Evolutionary conservation across 1,140 invertebrate genomes (phyloP).

Genomic region (Aethina tumida): DNA sequence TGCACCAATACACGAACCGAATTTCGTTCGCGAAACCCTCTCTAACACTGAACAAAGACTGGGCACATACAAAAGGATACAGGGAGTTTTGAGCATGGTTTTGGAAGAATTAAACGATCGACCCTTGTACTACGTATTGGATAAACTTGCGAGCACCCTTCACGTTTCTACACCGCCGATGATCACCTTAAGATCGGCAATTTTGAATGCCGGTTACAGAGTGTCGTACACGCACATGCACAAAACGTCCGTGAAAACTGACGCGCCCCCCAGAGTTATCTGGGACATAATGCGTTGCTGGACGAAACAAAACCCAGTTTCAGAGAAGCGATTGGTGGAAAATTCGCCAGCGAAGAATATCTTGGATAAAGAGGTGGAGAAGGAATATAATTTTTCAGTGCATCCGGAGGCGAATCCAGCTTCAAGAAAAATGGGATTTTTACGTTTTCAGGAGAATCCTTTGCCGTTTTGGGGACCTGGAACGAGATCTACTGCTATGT

Average conservation of each 20-base stretch:
- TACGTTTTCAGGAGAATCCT: conserved; percentile 83
- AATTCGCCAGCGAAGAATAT: conserved; percentile 48
- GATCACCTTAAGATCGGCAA: conserved; percentile 69
- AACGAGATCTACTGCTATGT: conserved; percentile 57
- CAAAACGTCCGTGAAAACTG: conserved; percentile 85
- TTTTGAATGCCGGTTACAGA: conserved; percentile 85
- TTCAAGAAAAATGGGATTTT: conserved; percentile 60
- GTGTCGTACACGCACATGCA: conserved; percentile 89
- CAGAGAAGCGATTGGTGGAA: conserved; percentile 41
- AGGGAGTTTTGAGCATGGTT: conserved; percentile 60
- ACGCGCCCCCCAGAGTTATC: conserved; percentile 75
- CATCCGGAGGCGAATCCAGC: conserved; percentile 69
- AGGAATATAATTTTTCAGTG: conserved; percentile 47
- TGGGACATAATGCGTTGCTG: conserved; percentile 91
- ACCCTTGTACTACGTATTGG: conserved; percentile 79
- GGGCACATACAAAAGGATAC: conserved; percentile 64
- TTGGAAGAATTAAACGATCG: conserved; percentile 71
- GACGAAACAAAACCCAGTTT: conserved; percentile 58
- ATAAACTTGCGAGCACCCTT: conserved; percentile 50
- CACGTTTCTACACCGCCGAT: conserved; percentile 56
- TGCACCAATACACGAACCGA: conserved; percentile 66
- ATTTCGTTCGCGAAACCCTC: conserved; percentile 59
- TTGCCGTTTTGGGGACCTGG: conserved; percentile 83
- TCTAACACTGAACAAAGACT: conserved; percentile 41
- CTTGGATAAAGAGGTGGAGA: conserved; percentile 40